phyloP scores from a whole-genome alignment of 2,888 invertebrate genomes.

The Teleogryllus oceanicus region DNA sequence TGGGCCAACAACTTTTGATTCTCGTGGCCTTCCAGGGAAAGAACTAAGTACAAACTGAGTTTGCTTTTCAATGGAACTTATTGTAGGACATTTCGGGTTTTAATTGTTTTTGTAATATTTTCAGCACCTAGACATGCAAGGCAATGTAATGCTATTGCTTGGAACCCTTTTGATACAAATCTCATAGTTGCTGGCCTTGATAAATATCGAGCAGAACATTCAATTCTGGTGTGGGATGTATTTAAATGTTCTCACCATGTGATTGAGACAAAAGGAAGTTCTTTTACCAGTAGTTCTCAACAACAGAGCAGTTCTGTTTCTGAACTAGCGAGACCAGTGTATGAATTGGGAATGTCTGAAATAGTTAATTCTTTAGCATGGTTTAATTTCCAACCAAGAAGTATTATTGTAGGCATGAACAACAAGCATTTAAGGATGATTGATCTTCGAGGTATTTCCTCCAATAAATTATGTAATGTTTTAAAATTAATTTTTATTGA shows the following conservation, averaged over 20 bases:
- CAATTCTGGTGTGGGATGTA: conserved; percentile 87
- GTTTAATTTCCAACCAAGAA: conserved; percentile 70
- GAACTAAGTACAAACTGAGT: conserved; percentile 62
- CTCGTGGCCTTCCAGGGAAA: conserved; percentile 65
- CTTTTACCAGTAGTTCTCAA: conserved; percentile 33
- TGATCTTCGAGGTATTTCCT: conserved; percentile 74
- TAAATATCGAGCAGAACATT: conserved; percentile 83
- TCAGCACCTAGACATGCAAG: conserved; percentile 78
- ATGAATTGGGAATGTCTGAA: conserved; percentile 80
- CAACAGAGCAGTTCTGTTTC: conserved; percentile 46
- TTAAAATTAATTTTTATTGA: no score
- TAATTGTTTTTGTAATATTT: conserved; percentile 33
- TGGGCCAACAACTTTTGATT: conserved; percentile 65
- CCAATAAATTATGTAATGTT: no score
- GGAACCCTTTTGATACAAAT: conserved; percentile 80
- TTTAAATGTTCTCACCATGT: conserved; percentile 50
- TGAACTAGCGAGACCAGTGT: conserved; percentile 59
- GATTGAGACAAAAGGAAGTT: conserved; percentile 39
- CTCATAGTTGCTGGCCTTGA: conserved; percentile 84
- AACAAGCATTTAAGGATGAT: conserved; percentile 82
- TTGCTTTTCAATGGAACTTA: neutral
- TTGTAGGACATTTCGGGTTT: neutral
- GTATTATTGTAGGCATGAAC: conserved; percentile 85
- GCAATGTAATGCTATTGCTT: conserved; percentile 80
- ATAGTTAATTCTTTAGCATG: conserved; percentile 80